Conservation (phyloP, 2,797 vertebrate genomes). For the Arnoldichthys spilopterus region DNA sequence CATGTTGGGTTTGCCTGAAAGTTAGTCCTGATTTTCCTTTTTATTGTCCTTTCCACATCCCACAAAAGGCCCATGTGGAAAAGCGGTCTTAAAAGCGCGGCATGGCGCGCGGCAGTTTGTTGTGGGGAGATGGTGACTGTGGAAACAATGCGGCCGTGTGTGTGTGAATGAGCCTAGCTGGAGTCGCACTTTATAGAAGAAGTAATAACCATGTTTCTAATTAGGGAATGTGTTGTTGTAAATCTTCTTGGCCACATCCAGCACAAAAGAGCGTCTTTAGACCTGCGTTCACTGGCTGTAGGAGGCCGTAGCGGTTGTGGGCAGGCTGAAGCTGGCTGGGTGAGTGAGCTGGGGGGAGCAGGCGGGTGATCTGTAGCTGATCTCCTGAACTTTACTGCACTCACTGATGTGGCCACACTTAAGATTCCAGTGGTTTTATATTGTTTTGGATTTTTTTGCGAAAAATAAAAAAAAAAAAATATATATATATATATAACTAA, state of each 20-base stretch:
- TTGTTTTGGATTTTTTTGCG: constrained; percentile 66
- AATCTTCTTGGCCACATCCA: constrained; percentile 62
- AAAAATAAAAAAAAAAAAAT: constrained; percentile 60
- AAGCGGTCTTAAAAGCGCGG: constrained; percentile 39
- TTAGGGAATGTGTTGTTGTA: constrained; percentile 77
- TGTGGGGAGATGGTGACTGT: constrained; percentile 56
- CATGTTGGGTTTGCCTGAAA: constrained; percentile 30
- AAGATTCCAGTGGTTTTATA: constrained; percentile 76
- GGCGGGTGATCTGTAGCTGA: constrained; percentile 62
- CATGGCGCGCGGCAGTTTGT: constrained; percentile 44
- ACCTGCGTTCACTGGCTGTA: constrained; percentile 40
- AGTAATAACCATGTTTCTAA: constrained; percentile 75
- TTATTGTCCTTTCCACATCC: constrained; percentile 47
- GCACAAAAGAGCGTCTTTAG: constrained; percentile 62
- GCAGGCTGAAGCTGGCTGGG: constrained; percentile 58
- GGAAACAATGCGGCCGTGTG: constrained; percentile 53
- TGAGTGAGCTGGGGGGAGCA: constrained; percentile 59
- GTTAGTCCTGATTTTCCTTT: constrained; percentile 43
- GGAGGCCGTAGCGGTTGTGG: constrained; percentile 62
- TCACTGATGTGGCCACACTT: constrained; percentile 76
- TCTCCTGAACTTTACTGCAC: constrained; percentile 68
- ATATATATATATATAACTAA: no score
- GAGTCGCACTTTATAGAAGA: constrained; percentile 69
- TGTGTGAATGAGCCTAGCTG: constrained; percentile 56
- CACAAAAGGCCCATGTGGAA: constrained; percentile 42